Conservation (phyloP, 2,888 invertebrate species). For the Cerceris rybyensis region DNA sequence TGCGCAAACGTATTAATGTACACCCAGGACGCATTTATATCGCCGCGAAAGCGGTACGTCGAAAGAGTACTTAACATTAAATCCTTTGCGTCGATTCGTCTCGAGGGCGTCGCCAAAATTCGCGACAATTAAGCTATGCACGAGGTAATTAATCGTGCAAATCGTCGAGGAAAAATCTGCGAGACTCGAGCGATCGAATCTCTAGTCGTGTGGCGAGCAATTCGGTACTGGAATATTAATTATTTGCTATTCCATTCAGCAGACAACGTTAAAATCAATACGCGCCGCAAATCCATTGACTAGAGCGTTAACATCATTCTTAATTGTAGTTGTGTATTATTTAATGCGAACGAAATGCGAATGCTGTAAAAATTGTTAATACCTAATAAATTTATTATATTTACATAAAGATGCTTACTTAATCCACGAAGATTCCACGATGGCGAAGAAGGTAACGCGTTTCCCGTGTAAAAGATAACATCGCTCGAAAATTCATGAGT, state of each 20-base stretch:
- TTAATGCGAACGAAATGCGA: conserved; percentile 68
- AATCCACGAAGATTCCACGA: no score
- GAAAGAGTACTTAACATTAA: conserved; percentile 36
- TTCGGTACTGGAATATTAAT: conserved; percentile 15
- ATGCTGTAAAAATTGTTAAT: conserved; percentile 79
- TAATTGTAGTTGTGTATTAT: conserved; percentile 72
- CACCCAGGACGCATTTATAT: conserved; percentile 1
- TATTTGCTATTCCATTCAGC: conserved; percentile 3
- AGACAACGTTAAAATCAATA: conserved; percentile 7
- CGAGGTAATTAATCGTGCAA: not conserved
- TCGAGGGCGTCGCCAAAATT: not conserved
- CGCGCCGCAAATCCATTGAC: conserved; percentile 44
- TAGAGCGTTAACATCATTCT: conserved; percentile 42
- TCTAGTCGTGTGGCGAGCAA: conserved; percentile 53
- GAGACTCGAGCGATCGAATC: conserved; percentile 42
- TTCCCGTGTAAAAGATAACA: no score
- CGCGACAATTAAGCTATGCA: not conserved
- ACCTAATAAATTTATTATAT: conserved; percentile 79
- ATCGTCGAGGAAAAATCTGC: not conserved
- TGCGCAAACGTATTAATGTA: not conserved
- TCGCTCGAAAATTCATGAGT: no score
- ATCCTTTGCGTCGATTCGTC: not conserved
- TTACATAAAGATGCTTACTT: conserved; percentile 53
- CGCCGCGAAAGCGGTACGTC: not conserved
- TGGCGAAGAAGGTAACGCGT: no score